Percentiles rank a stretch among this genome's conserved stretches.
These are phyloP conservation scores for Clarias pachynema DNA, from an alignment of 2,797 vertebrate species.

Conservation along the genomic window DNA sequence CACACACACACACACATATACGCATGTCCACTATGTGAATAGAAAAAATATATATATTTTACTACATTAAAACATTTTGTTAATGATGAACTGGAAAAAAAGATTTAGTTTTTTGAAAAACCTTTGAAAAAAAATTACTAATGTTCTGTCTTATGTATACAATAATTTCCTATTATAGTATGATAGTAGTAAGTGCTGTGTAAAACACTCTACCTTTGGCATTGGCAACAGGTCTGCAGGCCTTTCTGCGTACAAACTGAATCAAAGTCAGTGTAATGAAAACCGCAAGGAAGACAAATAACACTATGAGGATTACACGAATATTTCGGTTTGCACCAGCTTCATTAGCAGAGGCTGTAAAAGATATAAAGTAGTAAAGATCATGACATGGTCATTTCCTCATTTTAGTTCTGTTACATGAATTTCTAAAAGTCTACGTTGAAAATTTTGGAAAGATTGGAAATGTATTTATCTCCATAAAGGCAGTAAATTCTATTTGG, in stretches of 20 bases:
- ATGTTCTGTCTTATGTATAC: background rate
- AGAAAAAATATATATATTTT: background rate
- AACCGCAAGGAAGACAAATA: slow-evolving; percentile 54
- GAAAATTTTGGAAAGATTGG: background rate
- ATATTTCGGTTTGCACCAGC: slow-evolving; percentile 42
- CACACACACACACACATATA: background rate
- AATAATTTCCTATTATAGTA: background rate
- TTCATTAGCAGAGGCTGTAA: slow-evolving; percentile 50
- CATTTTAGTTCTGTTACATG: background rate
- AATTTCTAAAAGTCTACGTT: background rate
- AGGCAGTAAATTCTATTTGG: background rate
- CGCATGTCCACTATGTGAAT: background rate
- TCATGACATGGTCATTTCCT: background rate
- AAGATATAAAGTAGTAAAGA: slow-evolving; percentile 20
- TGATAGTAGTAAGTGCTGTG: background rate
- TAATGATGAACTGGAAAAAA: background rate
- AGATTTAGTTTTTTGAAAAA: background rate
- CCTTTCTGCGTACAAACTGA: slow-evolving; percentile 57
- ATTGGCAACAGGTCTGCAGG: slow-evolving; percentile 42
- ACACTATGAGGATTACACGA: slow-evolving; percentile 53
- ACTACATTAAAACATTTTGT: background rate
- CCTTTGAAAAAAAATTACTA: background rate
- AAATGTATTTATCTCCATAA: background rate
- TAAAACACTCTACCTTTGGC: slow-evolving; percentile 52
- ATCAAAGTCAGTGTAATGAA: slow-evolving; percentile 51